phyloP scores from a whole-genome alignment of 2,113 vertebrate genomes.

The Paramormyrops kingsleyae region DNA sequence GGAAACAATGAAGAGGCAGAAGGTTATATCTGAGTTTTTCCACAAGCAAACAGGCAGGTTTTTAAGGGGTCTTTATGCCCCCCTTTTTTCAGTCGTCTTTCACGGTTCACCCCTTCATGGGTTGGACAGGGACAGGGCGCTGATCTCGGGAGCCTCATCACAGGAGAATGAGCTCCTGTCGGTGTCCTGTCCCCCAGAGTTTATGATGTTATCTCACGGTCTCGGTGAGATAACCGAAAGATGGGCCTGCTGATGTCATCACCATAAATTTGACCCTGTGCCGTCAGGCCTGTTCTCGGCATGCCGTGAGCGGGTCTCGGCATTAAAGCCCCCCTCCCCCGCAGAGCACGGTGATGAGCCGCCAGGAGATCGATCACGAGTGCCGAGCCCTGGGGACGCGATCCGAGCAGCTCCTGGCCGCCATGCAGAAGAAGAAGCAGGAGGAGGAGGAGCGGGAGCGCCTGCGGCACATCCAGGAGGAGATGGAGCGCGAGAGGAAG shows the following conservation, averaged over 20 bases:
- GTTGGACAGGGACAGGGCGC: neutral
- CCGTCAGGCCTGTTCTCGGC: neutral
- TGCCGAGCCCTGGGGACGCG: slow-evolving; percentile 74
- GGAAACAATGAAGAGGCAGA: neutral
- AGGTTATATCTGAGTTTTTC: neutral
- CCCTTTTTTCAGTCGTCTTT: neutral
- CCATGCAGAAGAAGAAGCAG: slow-evolving; percentile 87
- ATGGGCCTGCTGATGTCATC: neutral
- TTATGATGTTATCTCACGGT: neutral
- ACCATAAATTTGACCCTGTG: neutral
- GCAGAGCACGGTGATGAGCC: slow-evolving; percentile 76
- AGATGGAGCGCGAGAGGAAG: slow-evolving; percentile 85
- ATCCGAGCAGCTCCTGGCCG: slow-evolving; percentile 78
- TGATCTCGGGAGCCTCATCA: neutral
- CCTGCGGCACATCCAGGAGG: slow-evolving; percentile 81
- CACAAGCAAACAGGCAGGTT: neutral
- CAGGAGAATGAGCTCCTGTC: neutral
- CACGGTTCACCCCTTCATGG: neutral
- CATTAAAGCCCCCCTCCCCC: neutral
- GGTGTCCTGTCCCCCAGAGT: neutral
- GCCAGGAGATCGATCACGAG: slow-evolving; percentile 81
- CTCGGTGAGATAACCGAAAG: neutral
- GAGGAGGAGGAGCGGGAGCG: slow-evolving; percentile 89
- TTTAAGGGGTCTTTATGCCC: too few species aligned
- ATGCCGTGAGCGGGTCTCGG: neutral